Percentiles rank a stretch among this genome's conserved stretches.
Evolutionary conservation across 1,140 invertebrate species (phyloP).

Genomic region (Conus betulinus): DNA sequence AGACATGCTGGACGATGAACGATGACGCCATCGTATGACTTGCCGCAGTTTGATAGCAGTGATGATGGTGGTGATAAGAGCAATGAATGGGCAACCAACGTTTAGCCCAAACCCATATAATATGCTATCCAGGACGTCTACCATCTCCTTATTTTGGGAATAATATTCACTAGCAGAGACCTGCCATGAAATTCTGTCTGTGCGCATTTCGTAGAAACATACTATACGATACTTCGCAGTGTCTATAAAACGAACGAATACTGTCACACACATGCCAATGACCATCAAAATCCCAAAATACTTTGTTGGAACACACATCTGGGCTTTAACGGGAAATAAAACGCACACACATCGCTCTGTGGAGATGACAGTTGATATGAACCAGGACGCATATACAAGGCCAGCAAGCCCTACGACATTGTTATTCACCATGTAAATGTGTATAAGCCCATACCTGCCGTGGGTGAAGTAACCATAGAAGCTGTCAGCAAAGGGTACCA

Average conservation of each 20-base stretch:
- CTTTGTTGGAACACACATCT: not conserved
- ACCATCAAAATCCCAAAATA: not conserved
- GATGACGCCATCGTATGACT: not conserved
- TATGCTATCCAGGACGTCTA: not conserved
- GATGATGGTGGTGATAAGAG: conserved; percentile 3
- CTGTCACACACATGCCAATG: not conserved
- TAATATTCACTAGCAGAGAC: not conserved
- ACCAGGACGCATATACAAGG: not conserved
- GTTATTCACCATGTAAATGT: not conserved
- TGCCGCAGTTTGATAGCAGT: conserved; percentile 8
- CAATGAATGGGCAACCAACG: conserved; percentile 17
- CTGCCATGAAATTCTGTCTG: not conserved
- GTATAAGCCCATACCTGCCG: not conserved
- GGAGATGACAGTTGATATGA: not conserved
- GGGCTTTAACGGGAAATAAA: not conserved
- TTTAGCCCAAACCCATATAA: conserved; percentile 14
- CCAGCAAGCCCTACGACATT: not conserved
- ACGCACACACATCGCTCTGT: conserved; percentile 20
- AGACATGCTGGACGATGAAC: not conserved
- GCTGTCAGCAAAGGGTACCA: not conserved
- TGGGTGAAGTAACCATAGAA: not conserved
- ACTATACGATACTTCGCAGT: not conserved
- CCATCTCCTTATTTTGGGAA: not conserved
- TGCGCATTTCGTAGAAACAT: conserved; percentile 16
- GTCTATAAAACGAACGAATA: not conserved